phyloP scores from a whole-genome alignment of 2,113 vertebrate species.

The Polypterus bichir region DNA sequence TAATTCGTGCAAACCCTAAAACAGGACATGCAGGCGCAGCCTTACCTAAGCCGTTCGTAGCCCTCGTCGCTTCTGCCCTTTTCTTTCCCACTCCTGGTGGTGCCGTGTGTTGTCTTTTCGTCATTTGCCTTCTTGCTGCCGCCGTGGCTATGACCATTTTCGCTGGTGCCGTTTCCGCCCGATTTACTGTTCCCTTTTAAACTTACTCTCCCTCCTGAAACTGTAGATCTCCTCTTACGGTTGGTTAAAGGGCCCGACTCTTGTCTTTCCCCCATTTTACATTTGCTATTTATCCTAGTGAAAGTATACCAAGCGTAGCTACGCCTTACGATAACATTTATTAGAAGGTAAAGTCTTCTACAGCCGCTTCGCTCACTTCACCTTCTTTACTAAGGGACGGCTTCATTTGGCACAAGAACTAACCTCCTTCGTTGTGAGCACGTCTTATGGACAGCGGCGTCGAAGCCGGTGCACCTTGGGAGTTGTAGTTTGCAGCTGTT shows the following conservation, averaged over 20 bases:
- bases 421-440: too few species aligned
- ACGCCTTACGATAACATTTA: too few species aligned
- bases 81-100: conserved; percentile 16
- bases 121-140: conserved; percentile 15
- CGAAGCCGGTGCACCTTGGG: conserved; percentile 3
- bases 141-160: background rate
- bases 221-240: conserved; percentile 45
- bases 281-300: too few species aligned
- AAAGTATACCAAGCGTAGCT: too few species aligned
- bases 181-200: conserved; percentile 34
- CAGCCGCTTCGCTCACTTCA: too few species aligned
- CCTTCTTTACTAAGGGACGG: too few species aligned
- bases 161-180: background rate
- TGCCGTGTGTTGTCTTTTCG: conserved; percentile 10
- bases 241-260: conserved; percentile 26
- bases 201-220: conserved; percentile 21
- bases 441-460: too few species aligned
- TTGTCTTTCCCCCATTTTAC: conserved; percentile 43
- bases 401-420: too few species aligned
- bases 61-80: conserved; percentile 30
- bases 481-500: background rate
- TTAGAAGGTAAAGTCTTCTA: too few species aligned
- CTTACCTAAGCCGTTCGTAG: conserved; percentile 41
- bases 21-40: too few species aligned
- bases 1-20: too few species aligned